Conservation (phyloP, 1,140 invertebrate species). For the Halictus rubicundus region DNA sequence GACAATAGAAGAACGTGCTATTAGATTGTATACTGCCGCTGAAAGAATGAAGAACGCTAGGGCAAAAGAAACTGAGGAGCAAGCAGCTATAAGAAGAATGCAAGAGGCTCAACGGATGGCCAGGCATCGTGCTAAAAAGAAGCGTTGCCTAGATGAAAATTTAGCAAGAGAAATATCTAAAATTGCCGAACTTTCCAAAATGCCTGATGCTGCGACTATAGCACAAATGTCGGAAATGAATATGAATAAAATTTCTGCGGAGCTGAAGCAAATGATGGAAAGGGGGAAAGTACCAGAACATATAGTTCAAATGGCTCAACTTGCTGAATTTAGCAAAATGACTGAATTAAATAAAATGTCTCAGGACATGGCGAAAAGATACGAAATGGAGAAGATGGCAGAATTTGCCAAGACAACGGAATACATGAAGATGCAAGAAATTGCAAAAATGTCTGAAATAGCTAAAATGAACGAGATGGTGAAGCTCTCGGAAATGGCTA, state of each 20-base stretch:
- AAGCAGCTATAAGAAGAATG: constrained; percentile 77
- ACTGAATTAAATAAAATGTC: constrained; percentile 78
- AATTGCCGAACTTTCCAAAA: constrained; percentile 78
- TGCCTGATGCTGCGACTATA: constrained; percentile 76
- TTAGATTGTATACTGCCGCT: constrained; percentile 71
- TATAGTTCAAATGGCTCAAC: constrained; percentile 79
- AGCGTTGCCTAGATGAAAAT: constrained; percentile 78
- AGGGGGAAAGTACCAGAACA: constrained; percentile 79
- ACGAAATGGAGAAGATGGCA: constrained; percentile 79
- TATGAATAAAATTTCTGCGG: constrained; percentile 80
- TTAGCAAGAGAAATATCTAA: constrained; percentile 78
- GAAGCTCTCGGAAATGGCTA: constrained; percentile 77
- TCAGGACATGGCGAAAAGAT: constrained; percentile 78
- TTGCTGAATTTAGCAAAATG: constrained; percentile 79
- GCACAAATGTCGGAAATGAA: constrained; percentile 79
- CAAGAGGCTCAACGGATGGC: constrained; percentile 79
- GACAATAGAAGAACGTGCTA: constrained; percentile 73
- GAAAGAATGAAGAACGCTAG: constrained; percentile 79
- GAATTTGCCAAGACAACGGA: constrained; percentile 77
- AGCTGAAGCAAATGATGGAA: constrained; percentile 80
- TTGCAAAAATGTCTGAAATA: constrained; percentile 74
- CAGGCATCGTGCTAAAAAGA: constrained; percentile 78
- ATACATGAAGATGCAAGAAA: constrained; percentile 78
- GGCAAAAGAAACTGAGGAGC: constrained; percentile 77
- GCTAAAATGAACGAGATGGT: constrained; percentile 80